phyloP scores from a whole-genome alignment of 2,888 invertebrate genomes.

The Ecdyonurus torrentis region DNA sequence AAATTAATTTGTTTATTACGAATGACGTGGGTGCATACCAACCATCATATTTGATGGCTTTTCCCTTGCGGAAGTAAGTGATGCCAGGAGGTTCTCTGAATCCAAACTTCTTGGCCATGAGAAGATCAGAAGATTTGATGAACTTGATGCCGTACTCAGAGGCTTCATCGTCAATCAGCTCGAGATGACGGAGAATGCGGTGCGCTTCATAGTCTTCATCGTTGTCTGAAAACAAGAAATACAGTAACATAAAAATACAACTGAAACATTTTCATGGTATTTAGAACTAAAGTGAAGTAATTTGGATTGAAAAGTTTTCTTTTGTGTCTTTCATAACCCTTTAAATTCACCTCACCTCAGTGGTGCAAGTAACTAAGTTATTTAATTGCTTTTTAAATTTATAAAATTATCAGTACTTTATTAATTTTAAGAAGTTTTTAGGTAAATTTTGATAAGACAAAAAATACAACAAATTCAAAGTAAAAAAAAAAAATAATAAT shows the following conservation, averaged over 20 bases:
- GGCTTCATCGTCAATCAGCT: constrained; percentile 82
- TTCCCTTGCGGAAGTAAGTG: constrained; percentile 78
- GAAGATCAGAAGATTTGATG: constrained; percentile 67
- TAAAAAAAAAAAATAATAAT: too few relatives aligned
- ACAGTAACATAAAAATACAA: constrained; percentile 1
- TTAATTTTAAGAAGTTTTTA: too few relatives aligned
- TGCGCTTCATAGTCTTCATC: constrained; percentile 63
- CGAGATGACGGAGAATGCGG: constrained; percentile 65
- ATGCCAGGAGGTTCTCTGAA: constrained; percentile 79
- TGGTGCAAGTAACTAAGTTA: too few relatives aligned
- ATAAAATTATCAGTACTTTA: too few relatives aligned
- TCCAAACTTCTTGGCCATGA: constrained; percentile 90
- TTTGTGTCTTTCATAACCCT: too few relatives aligned
- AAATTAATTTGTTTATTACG: background rate
- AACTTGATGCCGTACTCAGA: constrained; percentile 81
- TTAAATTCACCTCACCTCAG: too few relatives aligned
- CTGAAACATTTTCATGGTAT: background rate
- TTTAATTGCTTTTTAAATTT: too few relatives aligned
- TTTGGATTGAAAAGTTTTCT: too few relatives aligned
- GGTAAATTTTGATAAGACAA: too few relatives aligned
- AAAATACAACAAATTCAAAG: too few relatives aligned
- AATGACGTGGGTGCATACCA: constrained; percentile 7
- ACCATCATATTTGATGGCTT: constrained; percentile 77
- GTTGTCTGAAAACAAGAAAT: constrained; percentile 52
- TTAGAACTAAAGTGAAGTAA: background rate